Evolutionary conservation across 2,797 vertebrate genomes (phyloP).

Genomic region (Mormyrops boulengeri): DNA sequence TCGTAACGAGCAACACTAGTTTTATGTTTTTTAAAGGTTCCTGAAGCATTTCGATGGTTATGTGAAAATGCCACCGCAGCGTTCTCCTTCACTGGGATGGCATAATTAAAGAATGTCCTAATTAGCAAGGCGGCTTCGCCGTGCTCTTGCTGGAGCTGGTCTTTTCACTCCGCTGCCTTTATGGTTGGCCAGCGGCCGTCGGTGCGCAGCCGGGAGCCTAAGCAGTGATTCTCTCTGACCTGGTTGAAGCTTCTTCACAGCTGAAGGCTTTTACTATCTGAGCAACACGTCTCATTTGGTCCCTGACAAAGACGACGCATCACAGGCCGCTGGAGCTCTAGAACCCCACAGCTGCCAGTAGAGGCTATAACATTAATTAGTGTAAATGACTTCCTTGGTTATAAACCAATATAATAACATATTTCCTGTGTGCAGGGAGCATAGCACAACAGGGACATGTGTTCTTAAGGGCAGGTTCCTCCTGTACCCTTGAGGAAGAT

Average conservation of each 20-base stretch:
- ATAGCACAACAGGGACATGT: neutral
- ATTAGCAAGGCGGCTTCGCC: neutral
- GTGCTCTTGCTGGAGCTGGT: neutral
- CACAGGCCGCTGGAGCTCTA: neutral
- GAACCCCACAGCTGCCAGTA: neutral
- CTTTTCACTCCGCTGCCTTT: neutral
- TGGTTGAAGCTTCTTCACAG: neutral
- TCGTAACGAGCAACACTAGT: neutral
- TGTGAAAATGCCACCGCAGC: neutral
- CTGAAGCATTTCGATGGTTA: neutral
- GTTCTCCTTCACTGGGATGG: neutral
- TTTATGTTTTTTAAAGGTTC: neutral
- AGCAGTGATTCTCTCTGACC: neutral
- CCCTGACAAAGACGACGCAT: neutral
- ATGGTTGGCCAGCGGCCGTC: neutral
- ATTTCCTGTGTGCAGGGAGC: neutral
- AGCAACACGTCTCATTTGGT: neutral
- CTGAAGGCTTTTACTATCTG: neutral
- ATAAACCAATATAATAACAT: neutral
- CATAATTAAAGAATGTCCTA: conserved; percentile 10
- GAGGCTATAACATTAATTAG: conserved; percentile 3
- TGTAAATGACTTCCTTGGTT: neutral
- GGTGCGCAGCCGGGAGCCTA: neutral
- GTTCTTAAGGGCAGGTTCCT: neutral
- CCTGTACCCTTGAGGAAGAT: neutral